Evolutionary conservation across 2,888 invertebrate genomes (phyloP), one percentile per base, ranked within the genome.

Genomic region (Melitaea athalia): DNA sequence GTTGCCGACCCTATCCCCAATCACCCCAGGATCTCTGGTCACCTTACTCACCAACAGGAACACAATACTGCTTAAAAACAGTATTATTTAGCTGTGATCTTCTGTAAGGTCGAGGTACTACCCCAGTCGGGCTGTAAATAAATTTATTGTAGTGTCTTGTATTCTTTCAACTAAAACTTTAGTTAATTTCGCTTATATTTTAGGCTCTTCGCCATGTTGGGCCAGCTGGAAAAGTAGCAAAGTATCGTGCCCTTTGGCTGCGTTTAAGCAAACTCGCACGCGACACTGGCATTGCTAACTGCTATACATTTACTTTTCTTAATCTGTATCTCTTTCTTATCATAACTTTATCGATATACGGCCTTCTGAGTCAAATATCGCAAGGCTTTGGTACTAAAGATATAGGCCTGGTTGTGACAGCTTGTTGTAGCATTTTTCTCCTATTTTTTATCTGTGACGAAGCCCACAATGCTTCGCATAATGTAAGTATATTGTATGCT

Each of bases 371-470:
- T 12, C 95, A 96, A 83, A 94, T 96, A 31, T 95, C 95, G 42
- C 95, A 94, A 69, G 96, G 96, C 0, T 94, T 96, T 68, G 95
- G 95, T n/a, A 88, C 94, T 15, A 96, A 96, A 81, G 96, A 96
- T 76, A 94, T 96, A 64, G 96, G 96, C 0, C 80, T 96, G 38
- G 94, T 95, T 0, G 88, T 96, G 52, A 95, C 95, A 0, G 95
- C 95, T 0, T 80, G 93, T 11, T 95, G 95, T 85, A 95, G 95
- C 68, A 93, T 95, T 50, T 94, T 93, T 50, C 78, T 96, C 60
- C 84, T 96, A n/a, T 96, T 95, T 82, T 95, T 95, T 74, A 94
- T 96, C 71, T 96, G 96, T 77, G 95, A 96, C 75, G 95, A 95
- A 81, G 96, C 96, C 0, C 96, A 96, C 79, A 95, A 95, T 76